Percentiles rank a stretch among this genome's conserved stretches.
Conservation (phyloP, 2,888 invertebrate genomes). For the Tolmerus cingulatus region DNA sequence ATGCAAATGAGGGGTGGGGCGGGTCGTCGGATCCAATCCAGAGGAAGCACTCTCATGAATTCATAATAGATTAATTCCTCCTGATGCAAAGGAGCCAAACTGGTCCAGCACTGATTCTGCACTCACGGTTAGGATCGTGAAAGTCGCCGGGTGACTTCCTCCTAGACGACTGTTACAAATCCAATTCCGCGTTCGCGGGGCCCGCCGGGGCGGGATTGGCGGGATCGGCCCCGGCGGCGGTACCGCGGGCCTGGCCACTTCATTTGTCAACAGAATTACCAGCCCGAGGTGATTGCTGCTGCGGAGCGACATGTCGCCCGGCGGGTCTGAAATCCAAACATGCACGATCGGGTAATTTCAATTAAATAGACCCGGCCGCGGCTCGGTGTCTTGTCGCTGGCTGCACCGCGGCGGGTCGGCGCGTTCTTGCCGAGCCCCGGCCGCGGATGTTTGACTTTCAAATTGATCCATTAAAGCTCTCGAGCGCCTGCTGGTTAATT, state of each 20-base stretch:
- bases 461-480: slow-evolving; percentile 26
- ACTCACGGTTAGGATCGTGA: background rate
- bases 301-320: slow-evolving; percentile 31
- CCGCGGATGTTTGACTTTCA: slow-evolving; percentile 24
- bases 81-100: background rate
- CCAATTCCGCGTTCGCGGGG: background rate
- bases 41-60: background rate
- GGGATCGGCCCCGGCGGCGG: background rate
- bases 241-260: background rate
- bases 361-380: slow-evolving; percentile 22
- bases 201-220: background rate
- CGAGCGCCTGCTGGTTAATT: slow-evolving; percentile 12
- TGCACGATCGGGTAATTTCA: slow-evolving; percentile 39
- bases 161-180: background rate
- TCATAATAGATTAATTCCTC: background rate
- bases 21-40: background rate
- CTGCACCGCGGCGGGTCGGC: background rate
- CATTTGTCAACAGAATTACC: slow-evolving; percentile 36
- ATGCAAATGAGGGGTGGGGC: background rate
- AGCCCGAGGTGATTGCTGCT: background rate
- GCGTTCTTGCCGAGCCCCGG: background rate
- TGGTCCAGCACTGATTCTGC: background rate
- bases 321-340: slow-evolving; percentile 17
- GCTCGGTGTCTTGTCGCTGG: background rate
- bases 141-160: background rate